Base-by-base conservation (phyloP, 2,113 vertebrate species). In the Gallinago media region DNA sequence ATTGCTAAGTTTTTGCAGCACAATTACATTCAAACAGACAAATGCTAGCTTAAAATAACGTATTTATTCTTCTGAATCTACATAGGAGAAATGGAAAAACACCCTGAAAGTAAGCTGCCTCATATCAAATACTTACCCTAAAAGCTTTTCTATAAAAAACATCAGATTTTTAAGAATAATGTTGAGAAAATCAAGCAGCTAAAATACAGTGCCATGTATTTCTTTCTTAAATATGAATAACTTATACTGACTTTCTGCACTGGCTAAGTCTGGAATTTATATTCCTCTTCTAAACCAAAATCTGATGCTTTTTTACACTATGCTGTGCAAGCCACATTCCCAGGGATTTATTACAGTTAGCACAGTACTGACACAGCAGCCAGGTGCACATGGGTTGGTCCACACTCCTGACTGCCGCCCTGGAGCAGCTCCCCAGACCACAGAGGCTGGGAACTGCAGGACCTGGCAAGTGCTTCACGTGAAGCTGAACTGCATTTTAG, bases 21-120 rank as follows among this genome's bases (percentile, higher is more conserved):
- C 88, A 84, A 74, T 97, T 97, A 88, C 49, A 55, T 96, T 92
- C 91, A 94, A 89, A 94, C 18, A 95, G 66, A 88, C 16, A 93
- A 97, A 94, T 49, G 68, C 61, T 73, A 68, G 26, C 47, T 68
- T 54, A 91, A 92, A 90, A 91, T 44, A 88, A 15, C 88, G 27
- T 38, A 71, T 50, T 59, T 88, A 26, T 76, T 80, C 63, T 81
- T 80, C 81, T 87, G 12, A 73, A 58, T 75, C 68, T 78, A 61
- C 32, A 23, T 40, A 54, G 46, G 19, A 92, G 49, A 94, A 75
- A 73, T 65, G 12, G 38, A 80, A 96, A 96, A 95, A 81, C 32
- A 92, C 47, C 72, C 72, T 94, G 52, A 65, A 96, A 94, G 31
- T 66, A 85, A 92, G 59, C 19, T 93, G 32, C 42, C 23, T 90